Conservation (phyloP, 2,113 vertebrate genomes). For the Gambusia holbrooki region DNA sequence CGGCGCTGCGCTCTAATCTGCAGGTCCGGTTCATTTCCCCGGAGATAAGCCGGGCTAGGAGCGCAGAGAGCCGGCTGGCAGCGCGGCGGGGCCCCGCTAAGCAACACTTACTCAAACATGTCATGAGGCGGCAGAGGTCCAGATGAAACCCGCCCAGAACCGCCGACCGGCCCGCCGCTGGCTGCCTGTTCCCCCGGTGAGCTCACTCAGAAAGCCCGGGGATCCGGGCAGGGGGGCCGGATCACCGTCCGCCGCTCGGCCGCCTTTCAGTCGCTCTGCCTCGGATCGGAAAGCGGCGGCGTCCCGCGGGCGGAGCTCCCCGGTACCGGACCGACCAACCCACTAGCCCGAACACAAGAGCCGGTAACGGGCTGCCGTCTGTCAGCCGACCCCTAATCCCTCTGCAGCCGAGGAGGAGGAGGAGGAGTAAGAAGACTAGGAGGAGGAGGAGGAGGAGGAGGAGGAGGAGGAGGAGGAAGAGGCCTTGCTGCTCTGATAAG, state of each 20-base stretch:
- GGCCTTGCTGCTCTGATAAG: not conserved
- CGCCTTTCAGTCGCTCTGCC: slow-evolving; percentile 33
- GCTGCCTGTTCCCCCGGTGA: not conserved
- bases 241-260: slow-evolving; percentile 24
- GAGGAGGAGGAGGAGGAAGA: not conserved
- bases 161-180: not conserved
- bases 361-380: slow-evolving; percentile 60
- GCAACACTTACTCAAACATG: slow-evolving; percentile 83
- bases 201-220: slow-evolving; percentile 29
- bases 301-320: slow-evolving; percentile 32
- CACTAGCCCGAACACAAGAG: slow-evolving; percentile 37
- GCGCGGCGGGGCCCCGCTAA: not conserved
- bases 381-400: slow-evolving; percentile 68
- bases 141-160: slow-evolving; percentile 21
- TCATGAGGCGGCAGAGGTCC: slow-evolving; percentile 70
- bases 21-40: not conserved
- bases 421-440: not conserved
- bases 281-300: slow-evolving; percentile 14
- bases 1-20: not conserved
- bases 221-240: slow-evolving; percentile 17
- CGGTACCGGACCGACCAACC: slow-evolving; percentile 53
- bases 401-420: slow-evolving; percentile 30
- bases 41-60: too few species aligned
- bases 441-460: too few species aligned
- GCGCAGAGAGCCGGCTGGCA: too few species aligned